Conservation (phyloP, 2,797 vertebrate genomes). For the Hapalemur alaotrensis region DNA sequence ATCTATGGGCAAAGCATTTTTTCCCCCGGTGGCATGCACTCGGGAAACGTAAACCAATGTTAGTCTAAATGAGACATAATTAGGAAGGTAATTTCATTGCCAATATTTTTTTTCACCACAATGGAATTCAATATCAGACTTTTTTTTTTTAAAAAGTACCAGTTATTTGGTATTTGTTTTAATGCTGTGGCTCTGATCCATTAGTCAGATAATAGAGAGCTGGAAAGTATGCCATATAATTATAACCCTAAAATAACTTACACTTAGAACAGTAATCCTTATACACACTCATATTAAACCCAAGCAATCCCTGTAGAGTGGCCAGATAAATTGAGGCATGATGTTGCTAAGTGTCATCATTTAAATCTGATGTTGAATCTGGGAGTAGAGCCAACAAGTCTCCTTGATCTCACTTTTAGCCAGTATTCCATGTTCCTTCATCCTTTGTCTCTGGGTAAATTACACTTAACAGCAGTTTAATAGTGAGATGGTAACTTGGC, state of each 20-base stretch:
- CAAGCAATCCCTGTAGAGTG: neutral
- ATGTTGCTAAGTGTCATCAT: neutral
- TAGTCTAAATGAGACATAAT: neutral
- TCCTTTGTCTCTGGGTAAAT: neutral
- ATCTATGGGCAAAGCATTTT: neutral
- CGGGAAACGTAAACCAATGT: neutral
- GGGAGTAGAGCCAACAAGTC: neutral
- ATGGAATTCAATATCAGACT: slow-evolving; percentile 25
- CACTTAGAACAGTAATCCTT: neutral
- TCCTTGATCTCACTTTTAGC: neutral
- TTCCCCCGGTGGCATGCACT: neutral
- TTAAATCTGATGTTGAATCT: neutral
- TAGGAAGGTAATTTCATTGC: slow-evolving; percentile 37
- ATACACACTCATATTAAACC: neutral
- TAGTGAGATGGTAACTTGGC: neutral
- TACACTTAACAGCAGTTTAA: neutral
- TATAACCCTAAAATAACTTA: slow-evolving; percentile 6
- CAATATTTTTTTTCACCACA: neutral
- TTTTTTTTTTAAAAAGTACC: neutral
- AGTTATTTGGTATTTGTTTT: neutral
- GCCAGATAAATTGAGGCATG: slow-evolving; percentile 27
- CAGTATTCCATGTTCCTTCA: neutral
- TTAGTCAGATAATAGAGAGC: slow-evolving; percentile 20
- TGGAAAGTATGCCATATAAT: neutral
- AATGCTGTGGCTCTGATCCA: neutral